Percentiles rank a stretch among this genome's conserved stretches.
Conservation (phyloP, 2,113 vertebrate genomes). For the Pelecanoides urinatrix region DNA sequence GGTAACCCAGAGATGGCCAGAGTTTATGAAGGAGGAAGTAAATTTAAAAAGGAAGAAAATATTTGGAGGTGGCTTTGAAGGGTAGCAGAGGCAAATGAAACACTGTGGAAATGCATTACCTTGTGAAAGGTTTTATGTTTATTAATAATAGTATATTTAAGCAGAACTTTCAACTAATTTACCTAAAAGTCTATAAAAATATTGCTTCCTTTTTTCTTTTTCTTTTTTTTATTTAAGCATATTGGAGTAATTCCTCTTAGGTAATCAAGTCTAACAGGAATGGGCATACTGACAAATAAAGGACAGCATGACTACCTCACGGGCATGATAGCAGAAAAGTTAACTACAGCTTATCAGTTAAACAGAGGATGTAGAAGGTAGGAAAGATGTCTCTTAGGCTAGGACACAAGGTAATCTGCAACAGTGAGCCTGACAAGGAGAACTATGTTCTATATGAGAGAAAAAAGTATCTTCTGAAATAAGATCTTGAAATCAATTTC, state of each 20-base stretch:
- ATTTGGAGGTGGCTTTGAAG: not conserved
- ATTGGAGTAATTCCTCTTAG: not conserved
- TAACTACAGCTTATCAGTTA: not conserved
- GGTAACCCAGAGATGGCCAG: not conserved
- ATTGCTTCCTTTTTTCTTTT: not conserved
- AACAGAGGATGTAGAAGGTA: not conserved
- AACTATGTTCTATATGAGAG: not conserved
- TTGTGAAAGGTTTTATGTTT: not conserved
- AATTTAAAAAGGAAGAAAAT: not conserved
- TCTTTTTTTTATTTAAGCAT: not conserved
- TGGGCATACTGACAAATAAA: not conserved
- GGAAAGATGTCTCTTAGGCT: not conserved
- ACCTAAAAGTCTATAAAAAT: not conserved
- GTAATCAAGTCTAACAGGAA: not conserved
- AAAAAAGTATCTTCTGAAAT: not conserved
- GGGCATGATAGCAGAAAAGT: not conserved
- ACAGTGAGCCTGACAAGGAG: accelerated
- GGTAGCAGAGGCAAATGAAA: not conserved
- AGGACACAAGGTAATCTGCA: not conserved
- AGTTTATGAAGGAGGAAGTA: not conserved
- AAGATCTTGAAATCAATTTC: not conserved
- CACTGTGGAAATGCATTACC: not conserved
- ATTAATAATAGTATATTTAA: not conserved
- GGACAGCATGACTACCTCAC: not conserved
- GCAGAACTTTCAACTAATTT: not conserved